phyloP scores from a whole-genome alignment of 2,888 invertebrate species.

The Drosophila prolongata region DNA sequence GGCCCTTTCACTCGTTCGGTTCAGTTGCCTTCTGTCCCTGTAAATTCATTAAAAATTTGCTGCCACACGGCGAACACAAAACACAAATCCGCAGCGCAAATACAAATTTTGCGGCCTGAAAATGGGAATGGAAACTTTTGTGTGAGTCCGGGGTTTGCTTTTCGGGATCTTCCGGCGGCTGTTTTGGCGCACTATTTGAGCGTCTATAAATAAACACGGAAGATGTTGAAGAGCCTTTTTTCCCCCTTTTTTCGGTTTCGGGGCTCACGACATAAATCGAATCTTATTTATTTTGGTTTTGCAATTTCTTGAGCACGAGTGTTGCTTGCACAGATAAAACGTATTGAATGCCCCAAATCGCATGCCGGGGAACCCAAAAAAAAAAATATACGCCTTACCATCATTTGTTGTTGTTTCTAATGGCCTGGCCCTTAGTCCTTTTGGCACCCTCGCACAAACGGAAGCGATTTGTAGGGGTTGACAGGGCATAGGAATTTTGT shows the following conservation, averaged over 20 bases:
- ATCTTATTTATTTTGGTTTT: constrained; percentile 77
- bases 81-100: constrained; percentile 74
- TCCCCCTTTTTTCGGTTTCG: background rate
- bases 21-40: constrained; percentile 42
- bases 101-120: constrained; percentile 70
- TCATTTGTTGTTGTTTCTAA: constrained; percentile 58
- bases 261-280: constrained; percentile 72
- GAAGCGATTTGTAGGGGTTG: constrained; percentile 27
- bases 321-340: constrained; percentile 75
- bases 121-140: constrained; percentile 47
- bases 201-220: constrained; percentile 72
- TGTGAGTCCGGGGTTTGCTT: constrained; percentile 28
- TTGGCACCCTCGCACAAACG: constrained; percentile 38
- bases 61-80: constrained; percentile 62
- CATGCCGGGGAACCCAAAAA: constrained; percentile 48
- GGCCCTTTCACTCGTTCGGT: constrained; percentile 26
- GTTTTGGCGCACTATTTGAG: constrained; percentile 70
- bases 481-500: constrained; percentile 18
- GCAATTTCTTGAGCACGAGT: constrained; percentile 67
- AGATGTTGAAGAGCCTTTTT: constrained; percentile 52
- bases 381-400: constrained; percentile 26
- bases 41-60: constrained; percentile 80
- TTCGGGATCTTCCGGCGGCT: constrained; percentile 16
- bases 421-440: constrained; percentile 14
- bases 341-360: constrained; percentile 69